Percentiles rank a stretch among this genome's conserved stretches.
phyloP scores from a whole-genome alignment of 2,113 vertebrate genomes.

The Oncorhynchus clarkii region DNA sequence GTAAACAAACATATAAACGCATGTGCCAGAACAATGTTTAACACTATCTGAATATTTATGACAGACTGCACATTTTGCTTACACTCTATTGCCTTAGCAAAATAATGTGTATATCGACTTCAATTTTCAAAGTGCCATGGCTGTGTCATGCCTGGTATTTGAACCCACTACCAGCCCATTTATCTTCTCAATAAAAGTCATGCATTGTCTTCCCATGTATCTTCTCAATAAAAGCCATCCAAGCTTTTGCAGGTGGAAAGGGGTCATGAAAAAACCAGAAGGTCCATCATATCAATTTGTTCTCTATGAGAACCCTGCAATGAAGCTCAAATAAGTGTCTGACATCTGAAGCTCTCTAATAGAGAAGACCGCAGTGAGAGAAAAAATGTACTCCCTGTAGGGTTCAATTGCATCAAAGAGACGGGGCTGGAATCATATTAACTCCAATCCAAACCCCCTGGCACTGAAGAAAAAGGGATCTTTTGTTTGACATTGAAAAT shows the following conservation, averaged over 20 bases:
- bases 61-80: not conserved
- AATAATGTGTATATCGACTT: not conserved
- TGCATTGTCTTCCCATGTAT: not conserved
- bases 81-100: not conserved
- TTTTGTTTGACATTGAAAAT: slow-evolving; percentile 75
- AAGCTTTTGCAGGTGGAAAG: not conserved
- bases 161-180: not conserved
- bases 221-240: not conserved
- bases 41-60: not conserved
- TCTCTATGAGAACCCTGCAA: slow-evolving; percentile 30
- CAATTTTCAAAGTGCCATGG: not conserved
- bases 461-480: slow-evolving; percentile 44
- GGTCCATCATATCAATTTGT: slow-evolving; percentile 37
- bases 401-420: slow-evolving; percentile 83
- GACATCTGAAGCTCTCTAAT: slow-evolving; percentile 51
- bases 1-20: slow-evolving; percentile 13
- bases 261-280: not conserved
- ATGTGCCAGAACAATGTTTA: slow-evolving; percentile 8
- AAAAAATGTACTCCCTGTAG: slow-evolving; percentile 75
- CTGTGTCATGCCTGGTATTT: not conserved
- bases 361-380: slow-evolving; percentile 49
- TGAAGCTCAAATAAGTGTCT: slow-evolving; percentile 37
- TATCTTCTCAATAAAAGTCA: not conserved
- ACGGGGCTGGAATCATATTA: slow-evolving; percentile 73
- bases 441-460: slow-evolving; percentile 65